Conservation (phyloP, 1,140 invertebrate species). For the Pseudobourletiella spinata region DNA sequence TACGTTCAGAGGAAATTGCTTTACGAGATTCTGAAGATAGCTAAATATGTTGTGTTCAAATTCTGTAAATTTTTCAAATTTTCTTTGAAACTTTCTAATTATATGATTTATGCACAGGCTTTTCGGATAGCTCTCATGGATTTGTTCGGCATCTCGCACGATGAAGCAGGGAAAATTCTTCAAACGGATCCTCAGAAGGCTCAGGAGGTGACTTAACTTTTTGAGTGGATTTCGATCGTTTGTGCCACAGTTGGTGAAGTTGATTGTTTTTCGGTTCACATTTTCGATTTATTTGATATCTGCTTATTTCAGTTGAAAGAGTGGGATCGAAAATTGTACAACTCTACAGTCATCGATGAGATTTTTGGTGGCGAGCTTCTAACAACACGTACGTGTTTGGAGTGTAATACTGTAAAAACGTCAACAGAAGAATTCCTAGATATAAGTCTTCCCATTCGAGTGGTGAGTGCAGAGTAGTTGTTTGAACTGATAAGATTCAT, state of each 20-base stretch:
- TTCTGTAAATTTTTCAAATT: conserved; percentile 3
- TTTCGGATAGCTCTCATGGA: conserved; percentile 67
- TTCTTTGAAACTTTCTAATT: not conserved
- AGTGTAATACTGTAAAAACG: conserved; percentile 74
- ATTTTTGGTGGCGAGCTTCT: conserved; percentile 81
- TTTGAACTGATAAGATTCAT: not conserved
- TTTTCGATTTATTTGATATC: not conserved
- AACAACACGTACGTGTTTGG: conserved; percentile 78
- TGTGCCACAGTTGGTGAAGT: not conserved
- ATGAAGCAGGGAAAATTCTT: conserved; percentile 40
- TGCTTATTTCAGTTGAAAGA: conserved; percentile 33
- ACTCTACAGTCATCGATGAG: conserved; percentile 67
- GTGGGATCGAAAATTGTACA: conserved; percentile 30
- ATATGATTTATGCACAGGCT: conserved; percentile 48
- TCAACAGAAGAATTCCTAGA: conserved; percentile 88
- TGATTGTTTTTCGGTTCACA: not conserved
- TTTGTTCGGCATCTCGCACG: conserved; percentile 56
- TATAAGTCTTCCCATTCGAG: conserved; percentile 74
- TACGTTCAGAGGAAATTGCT: not conserved
- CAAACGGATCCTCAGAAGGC: conserved; percentile 56
- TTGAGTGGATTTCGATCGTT: not conserved
- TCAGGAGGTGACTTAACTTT: conserved; percentile 51
- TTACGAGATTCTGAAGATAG: not conserved
- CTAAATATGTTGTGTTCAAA: not conserved
- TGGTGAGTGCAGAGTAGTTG: conserved; percentile 28